A percentile compares a stretch with the other conserved stretches of the same genome.
phyloP scores from a whole-genome alignment of 2,888 invertebrate species.

The Leucoma salicis region DNA sequence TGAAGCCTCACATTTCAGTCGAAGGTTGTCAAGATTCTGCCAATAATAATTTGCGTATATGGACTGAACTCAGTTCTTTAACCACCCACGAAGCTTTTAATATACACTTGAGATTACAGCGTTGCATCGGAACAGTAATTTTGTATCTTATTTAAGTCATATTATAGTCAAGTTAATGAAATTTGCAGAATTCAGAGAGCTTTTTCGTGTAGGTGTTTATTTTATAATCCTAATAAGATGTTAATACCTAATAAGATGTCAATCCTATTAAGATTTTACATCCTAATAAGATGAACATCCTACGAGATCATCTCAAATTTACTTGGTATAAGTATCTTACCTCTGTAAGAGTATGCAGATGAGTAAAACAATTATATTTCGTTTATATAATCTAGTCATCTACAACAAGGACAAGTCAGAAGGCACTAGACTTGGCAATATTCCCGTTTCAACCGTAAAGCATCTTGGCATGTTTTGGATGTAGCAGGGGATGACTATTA shows the following conservation, averaged over 20 bases:
- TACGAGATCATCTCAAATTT: too few species aligned
- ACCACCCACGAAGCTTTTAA: constrained; percentile 46
- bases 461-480: too few species aligned
- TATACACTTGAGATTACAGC: constrained; percentile 28
- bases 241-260: background rate
- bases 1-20: constrained; percentile 27
- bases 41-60: constrained; percentile 37
- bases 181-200: constrained; percentile 33
- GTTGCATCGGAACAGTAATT: constrained; percentile 32
- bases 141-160: constrained; percentile 37
- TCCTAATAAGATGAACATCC: too few species aligned
- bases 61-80: constrained; percentile 32
- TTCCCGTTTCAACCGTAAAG: too few species aligned
- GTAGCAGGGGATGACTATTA: too few species aligned
- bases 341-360: too few species aligned
- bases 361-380: too few species aligned
- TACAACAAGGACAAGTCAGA: too few species aligned
- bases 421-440: too few species aligned
- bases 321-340: too few species aligned
- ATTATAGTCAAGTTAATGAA: constrained; percentile 41
- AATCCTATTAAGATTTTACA: too few species aligned
- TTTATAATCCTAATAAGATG: constrained; percentile 32
- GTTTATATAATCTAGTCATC: too few species aligned
- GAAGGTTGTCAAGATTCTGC: constrained; percentile 28
- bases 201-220: constrained; percentile 32